Evolutionary conservation across 1,140 invertebrate species (phyloP).

Genomic region (Hesperophylax magnus): DNA sequence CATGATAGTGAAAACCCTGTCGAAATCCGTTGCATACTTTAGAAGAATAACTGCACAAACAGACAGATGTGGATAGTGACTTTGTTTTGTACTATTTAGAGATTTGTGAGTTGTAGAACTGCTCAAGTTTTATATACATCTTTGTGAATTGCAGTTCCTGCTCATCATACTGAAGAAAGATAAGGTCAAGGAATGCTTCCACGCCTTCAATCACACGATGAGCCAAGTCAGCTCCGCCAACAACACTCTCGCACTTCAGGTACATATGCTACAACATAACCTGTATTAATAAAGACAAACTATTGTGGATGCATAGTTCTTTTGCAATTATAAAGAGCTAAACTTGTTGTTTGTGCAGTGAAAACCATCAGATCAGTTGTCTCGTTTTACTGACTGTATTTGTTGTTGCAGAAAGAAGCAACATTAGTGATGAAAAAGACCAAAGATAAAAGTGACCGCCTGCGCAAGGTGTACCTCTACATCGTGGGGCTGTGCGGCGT

Average conservation of each 20-base stretch:
- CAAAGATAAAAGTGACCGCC: constrained; percentile 4
- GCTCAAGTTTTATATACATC: not conserved
- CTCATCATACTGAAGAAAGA: constrained; percentile 25
- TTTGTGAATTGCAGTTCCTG: not conserved
- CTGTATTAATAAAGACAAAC: too few species aligned
- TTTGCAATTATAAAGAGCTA: not conserved
- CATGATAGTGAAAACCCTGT: too few species aligned
- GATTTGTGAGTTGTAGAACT: too few species aligned
- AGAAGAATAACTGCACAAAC: too few species aligned
- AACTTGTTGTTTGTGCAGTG: not conserved
- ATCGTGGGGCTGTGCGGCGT: not conserved
- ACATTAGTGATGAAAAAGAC: not conserved
- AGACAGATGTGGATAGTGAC: too few species aligned
- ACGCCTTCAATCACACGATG: constrained; percentile 28
- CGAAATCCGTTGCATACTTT: too few species aligned
- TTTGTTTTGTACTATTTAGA: too few species aligned
- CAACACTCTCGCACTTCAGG: constrained; percentile 1
- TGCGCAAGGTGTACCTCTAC: not conserved
- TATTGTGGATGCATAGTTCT: not conserved
- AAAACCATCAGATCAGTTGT: not conserved
- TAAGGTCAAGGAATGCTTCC: constrained; percentile 13
- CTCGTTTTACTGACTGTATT: too few species aligned
- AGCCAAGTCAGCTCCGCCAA: constrained; percentile 34
- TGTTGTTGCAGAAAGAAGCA: constrained; percentile 20
- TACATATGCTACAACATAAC: too few species aligned